phyloP scores from a whole-genome alignment of 2,797 vertebrate species.

The Bufotes viridis region DNA sequence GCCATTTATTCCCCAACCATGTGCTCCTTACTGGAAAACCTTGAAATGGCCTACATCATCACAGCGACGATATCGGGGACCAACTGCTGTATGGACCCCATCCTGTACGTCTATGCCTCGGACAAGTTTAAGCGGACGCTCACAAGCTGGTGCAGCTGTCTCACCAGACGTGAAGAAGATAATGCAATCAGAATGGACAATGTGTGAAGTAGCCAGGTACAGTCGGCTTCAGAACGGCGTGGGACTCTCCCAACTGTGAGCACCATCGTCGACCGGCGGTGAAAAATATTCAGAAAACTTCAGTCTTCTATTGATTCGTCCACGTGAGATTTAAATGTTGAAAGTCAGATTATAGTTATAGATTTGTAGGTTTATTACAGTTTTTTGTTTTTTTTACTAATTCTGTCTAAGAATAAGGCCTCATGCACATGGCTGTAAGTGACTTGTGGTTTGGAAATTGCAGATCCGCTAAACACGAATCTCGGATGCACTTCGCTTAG shows the following conservation, averaged over 20 bases:
- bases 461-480: too few species aligned
- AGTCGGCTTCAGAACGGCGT: neutral
- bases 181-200: neutral
- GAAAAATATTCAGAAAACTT: neutral
- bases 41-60: constrained; percentile 68
- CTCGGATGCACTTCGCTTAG: too few species aligned
- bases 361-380: too few species aligned
- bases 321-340: too few species aligned
- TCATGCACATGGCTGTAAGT: too few species aligned
- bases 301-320: neutral
- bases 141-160: constrained; percentile 62
- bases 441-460: too few species aligned
- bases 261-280: neutral
- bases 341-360: neutral
- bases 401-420: too few species aligned
- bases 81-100: constrained; percentile 75
- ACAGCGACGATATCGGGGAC: constrained; percentile 70
- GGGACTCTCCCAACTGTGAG: neutral
- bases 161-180: neutral
- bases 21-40: constrained; percentile 62
- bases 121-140: constrained; percentile 68
- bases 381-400: too few species aligned
- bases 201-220: neutral
- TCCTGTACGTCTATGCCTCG: constrained; percentile 73
- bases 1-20: constrained; percentile 62